Conservation (phyloP, 2,888 invertebrate species). For the Crioceris asparagi region DNA sequence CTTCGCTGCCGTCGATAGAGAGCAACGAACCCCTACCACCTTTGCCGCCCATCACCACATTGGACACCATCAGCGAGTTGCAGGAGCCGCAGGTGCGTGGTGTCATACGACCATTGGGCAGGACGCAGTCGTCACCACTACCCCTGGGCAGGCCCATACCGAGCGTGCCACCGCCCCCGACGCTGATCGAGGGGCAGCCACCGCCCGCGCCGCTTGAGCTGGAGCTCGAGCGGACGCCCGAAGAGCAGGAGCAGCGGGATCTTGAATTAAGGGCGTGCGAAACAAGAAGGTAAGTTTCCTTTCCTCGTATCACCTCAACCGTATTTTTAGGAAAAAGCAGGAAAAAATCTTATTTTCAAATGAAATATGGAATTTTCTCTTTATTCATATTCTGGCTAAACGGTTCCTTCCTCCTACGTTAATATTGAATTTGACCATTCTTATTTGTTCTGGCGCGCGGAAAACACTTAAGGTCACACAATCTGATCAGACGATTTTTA, state of each 20-base stretch:
- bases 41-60: slow-evolving; percentile 23
- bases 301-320: too few species aligned
- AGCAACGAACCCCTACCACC: too few species aligned
- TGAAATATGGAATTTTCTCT: too few species aligned
- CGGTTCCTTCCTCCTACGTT: too few species aligned
- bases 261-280: slow-evolving; percentile 38
- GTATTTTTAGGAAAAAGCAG: too few species aligned
- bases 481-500: too few species aligned
- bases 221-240: slow-evolving; percentile 42
- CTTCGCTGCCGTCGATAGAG: slow-evolving; percentile 50
- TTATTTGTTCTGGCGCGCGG: too few species aligned
- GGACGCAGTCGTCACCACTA: slow-evolving; percentile 89
- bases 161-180: slow-evolving; percentile 73
- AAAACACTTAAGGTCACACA: too few species aligned
- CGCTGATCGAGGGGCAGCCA: slow-evolving; percentile 42
- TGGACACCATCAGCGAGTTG: slow-evolving; percentile 38
- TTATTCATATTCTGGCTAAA: too few species aligned
- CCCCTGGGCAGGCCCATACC: slow-evolving; percentile 87
- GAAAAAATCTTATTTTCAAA: too few species aligned
- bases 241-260: slow-evolving; percentile 37
- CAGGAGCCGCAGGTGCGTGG: slow-evolving; percentile 29
- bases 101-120: slow-evolving; percentile 62
- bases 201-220: slow-evolving; percentile 16
- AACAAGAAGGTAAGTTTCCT: slow-evolving; percentile 34
- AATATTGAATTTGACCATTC: too few species aligned